Evolutionary conservation across 2,113 vertebrate genomes (phyloP).

Genomic region (Erythrolamprus reginae): DNA sequence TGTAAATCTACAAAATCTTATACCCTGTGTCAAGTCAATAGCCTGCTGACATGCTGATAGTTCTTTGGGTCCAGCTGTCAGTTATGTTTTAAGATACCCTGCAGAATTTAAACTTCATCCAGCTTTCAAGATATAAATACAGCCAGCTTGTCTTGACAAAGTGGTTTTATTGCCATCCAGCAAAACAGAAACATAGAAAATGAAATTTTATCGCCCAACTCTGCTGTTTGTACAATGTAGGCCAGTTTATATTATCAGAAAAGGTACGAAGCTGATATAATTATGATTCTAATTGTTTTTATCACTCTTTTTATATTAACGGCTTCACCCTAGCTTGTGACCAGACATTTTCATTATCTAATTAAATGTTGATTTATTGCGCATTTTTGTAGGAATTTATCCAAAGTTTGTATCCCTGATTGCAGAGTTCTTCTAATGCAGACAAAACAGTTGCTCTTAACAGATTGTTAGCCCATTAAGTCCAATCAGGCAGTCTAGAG

Average conservation of each 20-base stretch:
- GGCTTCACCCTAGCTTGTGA: not conserved
- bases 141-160: not conserved
- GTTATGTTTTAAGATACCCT: conserved; percentile 40
- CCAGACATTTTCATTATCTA: not conserved
- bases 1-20: conserved; percentile 19
- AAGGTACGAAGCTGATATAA: not conserved
- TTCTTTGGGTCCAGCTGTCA: conserved; percentile 39
- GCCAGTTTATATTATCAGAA: not conserved
- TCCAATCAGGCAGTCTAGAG: not conserved
- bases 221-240: not conserved
- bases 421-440: not conserved
- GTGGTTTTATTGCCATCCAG: not conserved
- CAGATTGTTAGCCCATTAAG: conserved; percentile 1
- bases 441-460: not conserved
- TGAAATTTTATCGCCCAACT: not conserved
- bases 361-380: not conserved
- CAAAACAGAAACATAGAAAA: not conserved
- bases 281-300: not conserved
- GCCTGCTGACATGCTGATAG: not conserved
- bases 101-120: conserved; percentile 26
- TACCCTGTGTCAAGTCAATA: conserved; percentile 21
- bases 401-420: not conserved
- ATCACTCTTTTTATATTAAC: not conserved
- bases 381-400: not conserved
- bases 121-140: conserved; percentile 26